Evolutionary conservation across 2,888 invertebrate genomes (phyloP).

Genomic region (Megalurothrips usitatus): DNA sequence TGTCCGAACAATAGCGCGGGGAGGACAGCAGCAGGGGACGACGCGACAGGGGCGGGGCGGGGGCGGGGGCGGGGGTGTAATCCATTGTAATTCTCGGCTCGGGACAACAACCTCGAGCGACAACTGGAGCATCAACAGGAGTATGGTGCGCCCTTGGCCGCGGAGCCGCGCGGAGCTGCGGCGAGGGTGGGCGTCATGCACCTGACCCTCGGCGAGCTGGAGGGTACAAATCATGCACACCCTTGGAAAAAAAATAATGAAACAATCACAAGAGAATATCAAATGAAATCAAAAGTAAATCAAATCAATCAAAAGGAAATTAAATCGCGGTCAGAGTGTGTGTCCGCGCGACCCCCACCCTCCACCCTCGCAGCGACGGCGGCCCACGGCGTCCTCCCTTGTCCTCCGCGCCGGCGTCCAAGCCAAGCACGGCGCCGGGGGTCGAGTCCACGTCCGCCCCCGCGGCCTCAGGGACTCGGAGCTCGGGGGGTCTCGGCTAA

Average conservation of each 20-base stretch:
- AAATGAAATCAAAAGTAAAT: too few species aligned
- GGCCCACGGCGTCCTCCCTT: not conserved
- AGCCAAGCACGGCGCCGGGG: too few species aligned
- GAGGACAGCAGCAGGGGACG: not conserved
- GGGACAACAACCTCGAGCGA: slow-evolving; percentile 14
- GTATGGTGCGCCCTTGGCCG: not conserved
- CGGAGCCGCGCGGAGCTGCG: not conserved
- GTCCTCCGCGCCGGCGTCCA: too few species aligned
- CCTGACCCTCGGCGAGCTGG: too few species aligned
- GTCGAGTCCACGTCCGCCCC: not conserved
- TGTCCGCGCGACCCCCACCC: too few species aligned
- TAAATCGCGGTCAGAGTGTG: too few species aligned
- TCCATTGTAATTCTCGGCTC: not conserved
- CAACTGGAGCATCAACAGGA: slow-evolving; percentile 17
- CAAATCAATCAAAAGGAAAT: too few species aligned
- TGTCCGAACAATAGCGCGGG: not conserved
- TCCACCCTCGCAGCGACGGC: not conserved
- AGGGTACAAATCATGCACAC: too few species aligned
- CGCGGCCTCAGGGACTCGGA: not conserved
- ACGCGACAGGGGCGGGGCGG: too few species aligned
- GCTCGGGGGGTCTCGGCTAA: not conserved
- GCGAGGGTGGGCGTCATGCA: not conserved
- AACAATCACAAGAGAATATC: too few species aligned
- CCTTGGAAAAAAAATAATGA: too few species aligned
- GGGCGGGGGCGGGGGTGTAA: not conserved